These are phyloP conservation scores for Pyrocephalus nanus DNA, from an alignment of 2,797 vertebrate species.

Conservation along the genomic window DNA sequence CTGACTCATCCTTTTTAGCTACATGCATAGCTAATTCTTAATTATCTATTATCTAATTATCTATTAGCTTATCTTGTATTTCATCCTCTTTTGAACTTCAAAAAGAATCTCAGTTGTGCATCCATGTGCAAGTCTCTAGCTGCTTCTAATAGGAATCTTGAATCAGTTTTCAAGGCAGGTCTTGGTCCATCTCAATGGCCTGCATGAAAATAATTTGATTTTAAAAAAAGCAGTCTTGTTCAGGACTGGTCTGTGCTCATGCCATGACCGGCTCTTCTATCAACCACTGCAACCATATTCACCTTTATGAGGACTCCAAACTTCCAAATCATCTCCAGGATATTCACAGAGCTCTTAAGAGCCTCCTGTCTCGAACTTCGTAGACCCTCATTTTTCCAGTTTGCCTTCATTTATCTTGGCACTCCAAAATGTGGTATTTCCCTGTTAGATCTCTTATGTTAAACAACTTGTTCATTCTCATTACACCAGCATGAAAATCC, in stretches of 20 bases:
- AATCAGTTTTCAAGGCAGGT: not conserved
- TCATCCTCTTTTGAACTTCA: constrained; percentile 32
- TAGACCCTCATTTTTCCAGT: not conserved
- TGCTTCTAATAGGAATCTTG: not conserved
- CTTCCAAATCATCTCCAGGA: not conserved
- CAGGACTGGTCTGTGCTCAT: not conserved
- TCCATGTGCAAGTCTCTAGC: not conserved
- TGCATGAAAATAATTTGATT: not conserved
- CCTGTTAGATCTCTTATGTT: not conserved
- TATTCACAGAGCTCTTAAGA: not conserved
- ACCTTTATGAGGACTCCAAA: not conserved
- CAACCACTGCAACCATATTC: fast-evolving
- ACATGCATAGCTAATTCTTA: constrained; percentile 41
- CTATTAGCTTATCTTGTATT: constrained; percentile 52
- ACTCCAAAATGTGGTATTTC: not conserved
- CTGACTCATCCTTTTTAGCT: constrained; percentile 52
- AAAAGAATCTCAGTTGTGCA: not conserved
- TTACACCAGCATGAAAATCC: not conserved
- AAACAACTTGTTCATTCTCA: not conserved
- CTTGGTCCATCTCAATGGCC: not conserved
- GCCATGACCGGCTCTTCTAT: fast-evolving
- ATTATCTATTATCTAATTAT: constrained; percentile 64
- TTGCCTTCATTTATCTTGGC: not conserved
- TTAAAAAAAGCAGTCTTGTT: not conserved
- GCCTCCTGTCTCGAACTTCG: not conserved